Conservation (phyloP, 2,113 vertebrate species). For the Henicopernis longicauda region DNA sequence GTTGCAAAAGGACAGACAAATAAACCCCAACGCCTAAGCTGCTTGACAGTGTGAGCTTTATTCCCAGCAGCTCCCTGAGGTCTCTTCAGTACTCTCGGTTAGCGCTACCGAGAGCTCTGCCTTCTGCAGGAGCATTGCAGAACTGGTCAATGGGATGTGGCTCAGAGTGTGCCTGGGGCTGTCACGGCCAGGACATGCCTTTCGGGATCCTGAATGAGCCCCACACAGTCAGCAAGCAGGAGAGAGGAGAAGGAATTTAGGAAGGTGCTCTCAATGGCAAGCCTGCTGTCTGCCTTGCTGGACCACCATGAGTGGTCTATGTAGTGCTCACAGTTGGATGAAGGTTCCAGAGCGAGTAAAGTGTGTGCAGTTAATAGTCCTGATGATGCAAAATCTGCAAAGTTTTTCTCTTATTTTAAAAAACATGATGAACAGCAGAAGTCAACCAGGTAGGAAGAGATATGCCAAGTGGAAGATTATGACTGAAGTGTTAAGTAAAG, state of each 20-base stretch:
- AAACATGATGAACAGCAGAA: neutral
- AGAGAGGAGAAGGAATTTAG: neutral
- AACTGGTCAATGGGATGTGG: neutral
- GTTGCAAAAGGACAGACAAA: neutral
- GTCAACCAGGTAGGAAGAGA: neutral
- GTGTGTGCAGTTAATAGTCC: neutral
- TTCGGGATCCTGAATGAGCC: neutral
- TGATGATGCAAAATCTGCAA: neutral
- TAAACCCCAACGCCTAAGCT: neutral
- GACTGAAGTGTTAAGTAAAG: neutral
- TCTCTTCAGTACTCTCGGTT: neutral
- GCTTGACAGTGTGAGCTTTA: neutral
- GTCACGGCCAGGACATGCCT: neutral
- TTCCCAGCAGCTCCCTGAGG: neutral
- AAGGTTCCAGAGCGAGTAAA: neutral
- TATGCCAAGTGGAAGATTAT: neutral
- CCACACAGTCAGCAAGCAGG: neutral
- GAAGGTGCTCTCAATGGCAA: neutral
- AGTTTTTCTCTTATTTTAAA: neutral
- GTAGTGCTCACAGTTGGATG: fast-evolving
- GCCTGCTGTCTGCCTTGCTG: neutral
- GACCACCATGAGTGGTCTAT: neutral
- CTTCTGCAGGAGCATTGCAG: neutral
- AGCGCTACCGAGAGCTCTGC: neutral
- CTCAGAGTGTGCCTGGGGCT: neutral